phyloP scores from a whole-genome alignment of 2,888 invertebrate genomes.

The Eupithecia centaureata region DNA sequence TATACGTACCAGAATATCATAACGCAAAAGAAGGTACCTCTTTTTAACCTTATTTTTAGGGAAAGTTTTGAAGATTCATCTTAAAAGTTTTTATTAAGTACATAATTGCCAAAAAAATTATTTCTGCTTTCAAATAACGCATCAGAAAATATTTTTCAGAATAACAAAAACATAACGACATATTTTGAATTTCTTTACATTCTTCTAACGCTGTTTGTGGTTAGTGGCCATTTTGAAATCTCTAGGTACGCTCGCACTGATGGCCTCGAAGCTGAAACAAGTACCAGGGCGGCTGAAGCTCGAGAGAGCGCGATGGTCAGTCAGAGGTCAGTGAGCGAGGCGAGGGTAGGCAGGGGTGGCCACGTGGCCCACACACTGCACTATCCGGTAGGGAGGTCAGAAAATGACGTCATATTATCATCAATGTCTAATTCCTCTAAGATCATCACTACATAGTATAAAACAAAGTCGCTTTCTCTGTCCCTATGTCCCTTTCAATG shows the following conservation, averaged over 20 bases:
- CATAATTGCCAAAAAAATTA: background rate
- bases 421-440: too few species aligned
- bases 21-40: background rate
- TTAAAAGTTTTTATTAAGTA: too few species aligned
- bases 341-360: background rate
- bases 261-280: constrained; percentile 10
- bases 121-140: background rate
- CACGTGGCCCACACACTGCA: background rate
- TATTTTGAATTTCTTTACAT: background rate
- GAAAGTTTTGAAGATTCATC: too few species aligned
- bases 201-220: too few species aligned
- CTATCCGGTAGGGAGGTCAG: background rate
- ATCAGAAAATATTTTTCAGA: too few species aligned
- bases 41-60: background rate
- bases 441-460: too few species aligned
- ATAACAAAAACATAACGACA: background rate
- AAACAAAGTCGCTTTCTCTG: too few species aligned
- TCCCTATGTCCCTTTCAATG: too few species aligned
- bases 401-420: too few species aligned
- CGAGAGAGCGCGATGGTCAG: background rate
- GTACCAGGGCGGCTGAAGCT: constrained; percentile 5
- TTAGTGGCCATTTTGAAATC: background rate
- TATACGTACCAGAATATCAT: constrained; percentile 5
- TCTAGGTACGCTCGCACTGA: constrained; percentile 5
- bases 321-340: background rate